A percentile compares a stretch with the other conserved stretches of the same genome.
Conservation (phyloP, 2,888 invertebrate species). For the Digitonthophagus gazella region DNA sequence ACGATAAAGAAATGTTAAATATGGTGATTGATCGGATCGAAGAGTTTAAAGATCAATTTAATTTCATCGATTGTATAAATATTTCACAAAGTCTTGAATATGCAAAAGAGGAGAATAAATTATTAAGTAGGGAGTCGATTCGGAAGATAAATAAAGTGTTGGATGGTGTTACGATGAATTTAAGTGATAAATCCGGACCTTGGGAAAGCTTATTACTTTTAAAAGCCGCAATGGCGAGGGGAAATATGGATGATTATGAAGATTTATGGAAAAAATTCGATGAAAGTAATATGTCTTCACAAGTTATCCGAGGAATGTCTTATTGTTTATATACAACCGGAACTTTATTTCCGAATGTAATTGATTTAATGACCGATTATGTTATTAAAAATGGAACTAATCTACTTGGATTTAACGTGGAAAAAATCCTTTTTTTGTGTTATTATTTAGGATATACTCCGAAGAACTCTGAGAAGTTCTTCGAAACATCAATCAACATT, state of each 20-base stretch:
- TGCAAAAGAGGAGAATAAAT: constrained; percentile 33
- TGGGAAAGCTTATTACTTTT: constrained; percentile 32
- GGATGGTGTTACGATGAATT: constrained; percentile 44
- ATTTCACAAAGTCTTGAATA: constrained; percentile 53
- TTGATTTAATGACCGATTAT: constrained; percentile 54
- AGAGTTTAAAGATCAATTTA: constrained; percentile 50
- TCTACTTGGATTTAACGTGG: constrained; percentile 55
- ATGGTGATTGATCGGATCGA: constrained; percentile 47
- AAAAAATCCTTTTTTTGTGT: constrained; percentile 53
- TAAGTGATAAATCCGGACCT: not conserved
- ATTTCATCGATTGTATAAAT: constrained; percentile 48
- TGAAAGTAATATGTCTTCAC: constrained; percentile 49
- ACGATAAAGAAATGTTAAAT: constrained; percentile 43
- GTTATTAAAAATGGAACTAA: constrained; percentile 48
- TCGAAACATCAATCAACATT: constrained; percentile 48
- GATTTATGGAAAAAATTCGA: constrained; percentile 47
- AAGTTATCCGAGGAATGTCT: constrained; percentile 51
- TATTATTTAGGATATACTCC: constrained; percentile 56
- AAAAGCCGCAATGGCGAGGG: constrained; percentile 38
- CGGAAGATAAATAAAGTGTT: constrained; percentile 36
- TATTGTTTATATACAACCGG: constrained; percentile 49
- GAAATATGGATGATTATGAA: constrained; percentile 46
- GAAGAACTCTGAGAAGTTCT: constrained; percentile 44
- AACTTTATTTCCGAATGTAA: constrained; percentile 50
- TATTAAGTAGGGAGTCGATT: constrained; percentile 24